Base-by-base conservation (phyloP, 2,113 vertebrate species). In the Microcebus tavaratra region DNA sequence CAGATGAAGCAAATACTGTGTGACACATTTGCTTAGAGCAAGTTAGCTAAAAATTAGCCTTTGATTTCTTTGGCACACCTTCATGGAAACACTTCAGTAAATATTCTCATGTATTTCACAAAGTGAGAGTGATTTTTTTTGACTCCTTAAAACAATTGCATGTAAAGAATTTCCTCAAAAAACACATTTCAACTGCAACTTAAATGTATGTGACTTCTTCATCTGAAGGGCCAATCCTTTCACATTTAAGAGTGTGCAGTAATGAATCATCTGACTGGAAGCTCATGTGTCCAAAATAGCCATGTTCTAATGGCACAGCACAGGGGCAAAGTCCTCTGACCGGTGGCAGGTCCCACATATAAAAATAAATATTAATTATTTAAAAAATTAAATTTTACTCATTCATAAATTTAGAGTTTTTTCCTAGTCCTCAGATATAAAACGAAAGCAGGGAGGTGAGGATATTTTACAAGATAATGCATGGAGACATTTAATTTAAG, bases 11-110 rank as follows among this genome's bases (percentile, higher is more conserved):
- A 86, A 96, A 96, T 31, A 36, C 61, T 65, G 39, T 93, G 39
- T 5, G 88, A 96, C 50, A 91, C n/a, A 7, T 79, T 45, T 92
- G 78, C 90, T 97, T 87, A 92, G 93, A 92, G 94, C 91, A 97
- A 72, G 29, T 91, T 95, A 88, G 78, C 94, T 97, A 95, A 97
- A 93, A 82, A 95, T 85, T 87, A 93, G 67, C 91, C 11, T 45
- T 42, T 23, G 34, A 55, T 83, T 80, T 65, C 61, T 73, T 94
- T 67, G 63, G 27, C 39, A 67, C 9, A 61, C 34, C 65, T 36
- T 53, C 34, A 50, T 42, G 39, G 48, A 63, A 67, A 48, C 7
- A 50, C 11, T 80, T 79, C 20, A 81, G 39, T 34, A 59, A 53
- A 84, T 55, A 85, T 29, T 89, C 29, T 89, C 29, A 65, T 31